These are phyloP conservation scores for Ormia ochracea DNA, from an alignment of 2,888 invertebrate genomes.

Conservation along the genomic window DNA sequence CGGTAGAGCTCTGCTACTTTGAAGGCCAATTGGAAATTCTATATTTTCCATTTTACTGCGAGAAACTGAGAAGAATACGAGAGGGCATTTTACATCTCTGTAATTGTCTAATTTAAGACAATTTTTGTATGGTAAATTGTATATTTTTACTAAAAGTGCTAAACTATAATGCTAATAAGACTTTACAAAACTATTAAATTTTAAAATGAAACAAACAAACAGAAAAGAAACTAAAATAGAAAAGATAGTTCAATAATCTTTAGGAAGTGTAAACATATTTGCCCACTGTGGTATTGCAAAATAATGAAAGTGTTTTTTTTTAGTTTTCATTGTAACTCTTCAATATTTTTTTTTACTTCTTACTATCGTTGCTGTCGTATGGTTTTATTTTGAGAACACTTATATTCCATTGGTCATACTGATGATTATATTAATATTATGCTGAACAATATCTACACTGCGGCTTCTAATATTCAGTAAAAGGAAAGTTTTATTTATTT, in stretches of 20 bases:
- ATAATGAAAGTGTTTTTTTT: neutral
- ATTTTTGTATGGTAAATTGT: neutral
- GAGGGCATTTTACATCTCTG: neutral
- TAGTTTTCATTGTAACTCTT: neutral
- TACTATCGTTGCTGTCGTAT: neutral
- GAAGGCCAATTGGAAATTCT: too few relatives aligned
- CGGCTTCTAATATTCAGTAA: slow-evolving; percentile 1
- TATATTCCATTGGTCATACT: neutral
- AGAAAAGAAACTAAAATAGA: too few relatives aligned
- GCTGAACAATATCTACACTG: neutral
- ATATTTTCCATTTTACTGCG: neutral
- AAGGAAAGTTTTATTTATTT: slow-evolving; percentile 40
- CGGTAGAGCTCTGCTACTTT: too few relatives aligned
- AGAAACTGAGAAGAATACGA: neutral
- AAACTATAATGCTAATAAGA: neutral
- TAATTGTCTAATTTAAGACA: neutral
- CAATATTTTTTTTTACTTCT: neutral
- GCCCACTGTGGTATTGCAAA: neutral
- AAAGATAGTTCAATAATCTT: slow-evolving; percentile 21
- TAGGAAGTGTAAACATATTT: neutral
- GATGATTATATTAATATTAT: neutral
- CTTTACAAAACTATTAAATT: neutral
- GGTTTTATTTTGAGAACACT: neutral
- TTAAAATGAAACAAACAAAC: neutral
- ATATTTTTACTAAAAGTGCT: neutral